Evolutionary conservation across 2,113 vertebrate species (phyloP).

Genomic region (Helogale parvula): DNA sequence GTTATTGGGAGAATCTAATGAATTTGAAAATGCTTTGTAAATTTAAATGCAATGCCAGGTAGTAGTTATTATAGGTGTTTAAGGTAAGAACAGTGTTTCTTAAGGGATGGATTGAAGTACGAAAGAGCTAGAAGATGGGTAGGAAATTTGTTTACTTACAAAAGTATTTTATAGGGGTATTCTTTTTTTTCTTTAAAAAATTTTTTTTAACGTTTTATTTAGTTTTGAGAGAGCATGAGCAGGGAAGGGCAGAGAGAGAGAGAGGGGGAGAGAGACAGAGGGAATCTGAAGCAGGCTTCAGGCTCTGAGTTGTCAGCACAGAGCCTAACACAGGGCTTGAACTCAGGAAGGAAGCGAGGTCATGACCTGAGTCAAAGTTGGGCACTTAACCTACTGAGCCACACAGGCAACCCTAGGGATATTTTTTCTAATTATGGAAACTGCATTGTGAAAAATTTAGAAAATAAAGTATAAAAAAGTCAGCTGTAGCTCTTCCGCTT

Average conservation of each 20-base stretch:
- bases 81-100: slow-evolving; percentile 3
- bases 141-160: background rate
- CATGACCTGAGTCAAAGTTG: no score
- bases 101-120: background rate
- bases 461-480: background rate
- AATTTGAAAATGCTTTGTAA: background rate
- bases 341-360: no score
- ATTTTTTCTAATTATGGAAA: background rate
- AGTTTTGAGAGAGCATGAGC: no score
- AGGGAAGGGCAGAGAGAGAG: no score
- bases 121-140: background rate
- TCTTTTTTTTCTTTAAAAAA: background rate
- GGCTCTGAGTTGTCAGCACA: no score
- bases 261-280: no score
- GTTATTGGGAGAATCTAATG: background rate
- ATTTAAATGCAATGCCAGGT: background rate
- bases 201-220: no score
- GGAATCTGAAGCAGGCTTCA: no score
- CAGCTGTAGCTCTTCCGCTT: background rate
- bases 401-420: background rate
- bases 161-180: background rate
- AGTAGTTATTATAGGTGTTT: background rate
- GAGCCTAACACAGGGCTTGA: no score
- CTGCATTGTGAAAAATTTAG: background rate
- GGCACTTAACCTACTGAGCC: no score